Percentiles rank a stretch among this genome's conserved stretches.
phyloP scores from a whole-genome alignment of 2,888 invertebrate genomes.

The Harpalus rubripes region DNA sequence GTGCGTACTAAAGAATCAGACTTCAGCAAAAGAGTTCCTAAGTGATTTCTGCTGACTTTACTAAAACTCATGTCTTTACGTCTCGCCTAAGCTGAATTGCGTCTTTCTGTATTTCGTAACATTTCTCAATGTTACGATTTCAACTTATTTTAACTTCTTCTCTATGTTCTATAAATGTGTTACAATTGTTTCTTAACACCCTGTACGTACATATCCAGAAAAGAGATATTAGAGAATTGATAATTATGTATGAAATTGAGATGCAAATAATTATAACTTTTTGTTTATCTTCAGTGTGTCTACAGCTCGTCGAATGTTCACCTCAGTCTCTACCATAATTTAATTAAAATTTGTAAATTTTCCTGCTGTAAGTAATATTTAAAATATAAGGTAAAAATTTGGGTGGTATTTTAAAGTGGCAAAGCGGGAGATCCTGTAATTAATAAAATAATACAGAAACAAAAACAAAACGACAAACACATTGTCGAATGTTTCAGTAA shows the following conservation, averaged over 20 bases:
- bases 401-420: neutral
- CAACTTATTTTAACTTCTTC: too few species aligned
- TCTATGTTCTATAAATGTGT: too few species aligned
- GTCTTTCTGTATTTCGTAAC: too few species aligned
- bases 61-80: too few species aligned
- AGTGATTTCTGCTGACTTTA: too few species aligned
- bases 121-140: too few species aligned
- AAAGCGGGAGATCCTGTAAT: neutral
- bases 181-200: too few species aligned
- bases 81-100: too few species aligned
- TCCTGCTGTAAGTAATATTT: neutral
- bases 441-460: constrained; percentile 14
- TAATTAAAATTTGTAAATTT: neutral
- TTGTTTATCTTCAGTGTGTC: neutral
- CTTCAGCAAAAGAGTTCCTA: too few species aligned
- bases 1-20: too few species aligned
- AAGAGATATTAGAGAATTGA: too few species aligned
- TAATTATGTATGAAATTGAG: neutral
- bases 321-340: neutral
- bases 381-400: neutral
- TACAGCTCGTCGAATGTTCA: neutral
- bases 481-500: constrained; percentile 43
- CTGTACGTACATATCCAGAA: too few species aligned
- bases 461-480: constrained; percentile 27
- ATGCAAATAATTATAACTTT: neutral